Evolutionary conservation across 2,113 vertebrate species (phyloP), one percentile per base, ranked within the genome.

Genomic region (Loxodonta africana): DNA sequence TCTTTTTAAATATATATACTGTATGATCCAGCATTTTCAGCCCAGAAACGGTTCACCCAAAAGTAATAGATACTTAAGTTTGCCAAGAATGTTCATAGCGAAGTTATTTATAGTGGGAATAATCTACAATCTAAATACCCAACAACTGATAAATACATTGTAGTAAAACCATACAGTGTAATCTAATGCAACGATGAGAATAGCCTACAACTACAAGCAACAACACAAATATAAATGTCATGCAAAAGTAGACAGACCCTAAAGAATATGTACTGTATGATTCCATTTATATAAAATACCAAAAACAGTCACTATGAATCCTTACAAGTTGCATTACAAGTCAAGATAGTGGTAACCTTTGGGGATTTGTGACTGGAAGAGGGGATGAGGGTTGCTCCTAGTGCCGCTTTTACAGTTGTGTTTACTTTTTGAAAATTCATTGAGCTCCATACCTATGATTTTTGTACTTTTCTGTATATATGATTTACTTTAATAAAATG

Each of bases 401-500:
- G 18, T 71, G 17, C 10, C 77, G 5, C n/a, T 84, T 48, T 69
- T 84, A n/a, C 3, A 69, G 10, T 6, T 9, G 73, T 87, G 14
- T 57, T 88, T 23, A 60, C 37, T 82, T 90, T 63, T 33, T 65
- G 44, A 77, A 94, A 91, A 88, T 83, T 53, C 23, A 33, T 41
- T 73, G 20, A 37, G 1, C 60, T 62, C 25, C 82, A 6, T 51
- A 69, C 2, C 94, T 85, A 33, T 30, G 53, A 73, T 88, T 41
- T 89, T 37, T 78, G 73, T 63, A 41, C 11, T 74, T 91, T 90
- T 33, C 26, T 62, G 1, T 83, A 33, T n/a, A 57, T 86, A 86
- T 89, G 18, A 63, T 89, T 89, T 83, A 83, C 21, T 78, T 97
- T 28, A 51, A 30, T 92, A 86, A 73, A 83, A 86, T 83, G 6